A percentile compares a stretch with the other conserved stretches of the same genome.
These are phyloP conservation scores for Crenichthys baileyi DNA, from an alignment of 2,797 vertebrate species.

Conservation along the genomic window DNA sequence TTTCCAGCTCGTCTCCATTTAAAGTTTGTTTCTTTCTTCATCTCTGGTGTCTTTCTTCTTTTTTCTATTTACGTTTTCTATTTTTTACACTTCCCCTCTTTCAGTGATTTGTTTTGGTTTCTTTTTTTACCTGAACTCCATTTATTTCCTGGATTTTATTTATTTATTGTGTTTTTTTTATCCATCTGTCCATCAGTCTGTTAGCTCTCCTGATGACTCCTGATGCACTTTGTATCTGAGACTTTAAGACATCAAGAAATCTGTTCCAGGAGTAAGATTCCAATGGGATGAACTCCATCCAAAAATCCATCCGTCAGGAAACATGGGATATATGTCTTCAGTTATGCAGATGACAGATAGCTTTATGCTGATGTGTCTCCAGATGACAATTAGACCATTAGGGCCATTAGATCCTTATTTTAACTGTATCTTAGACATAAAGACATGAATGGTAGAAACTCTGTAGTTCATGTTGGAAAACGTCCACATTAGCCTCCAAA, in stretches of 20 bases:
- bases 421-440: no score
- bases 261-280: neutral
- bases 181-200: neutral
- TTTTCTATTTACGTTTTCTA: neutral
- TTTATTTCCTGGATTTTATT: neutral
- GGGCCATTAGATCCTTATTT: no score
- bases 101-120: neutral
- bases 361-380: no score
- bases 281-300: no score
- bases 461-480: no score
- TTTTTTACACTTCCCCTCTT: no score
- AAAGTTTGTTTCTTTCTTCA: neutral
- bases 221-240: neutral
- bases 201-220: no score
- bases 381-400: no score
- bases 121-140: neutral
- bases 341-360: neutral
- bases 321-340: neutral
- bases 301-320: neutral
- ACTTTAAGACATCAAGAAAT: neutral
- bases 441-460: no score
- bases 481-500: no score
- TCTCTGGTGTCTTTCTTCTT: neutral
- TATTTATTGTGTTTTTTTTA: neutral
- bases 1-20: constrained; percentile 5